Percentiles rank a stretch among this genome's conserved stretches.
Conservation (phyloP, 2,888 invertebrate species). For the Lasioglossum lativentre region DNA sequence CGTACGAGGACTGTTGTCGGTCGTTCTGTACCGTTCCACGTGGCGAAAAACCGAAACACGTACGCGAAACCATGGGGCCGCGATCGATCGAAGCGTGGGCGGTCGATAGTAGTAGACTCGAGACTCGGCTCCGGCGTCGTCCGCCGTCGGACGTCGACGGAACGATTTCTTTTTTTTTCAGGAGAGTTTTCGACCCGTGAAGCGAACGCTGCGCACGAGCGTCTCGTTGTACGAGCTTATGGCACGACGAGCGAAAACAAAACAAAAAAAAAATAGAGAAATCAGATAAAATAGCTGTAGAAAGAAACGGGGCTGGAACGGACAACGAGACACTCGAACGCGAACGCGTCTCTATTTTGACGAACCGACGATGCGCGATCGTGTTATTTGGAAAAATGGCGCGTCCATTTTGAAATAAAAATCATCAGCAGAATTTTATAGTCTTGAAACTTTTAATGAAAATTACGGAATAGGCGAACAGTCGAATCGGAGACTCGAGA, state of each 20-base stretch:
- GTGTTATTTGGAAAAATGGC: neutral
- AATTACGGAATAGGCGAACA: too few relatives aligned
- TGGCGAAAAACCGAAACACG: conserved; percentile 13
- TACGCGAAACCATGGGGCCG: neutral
- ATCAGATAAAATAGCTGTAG: neutral
- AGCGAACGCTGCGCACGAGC: conserved; percentile 14
- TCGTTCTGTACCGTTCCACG: neutral
- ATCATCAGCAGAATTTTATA: neutral
- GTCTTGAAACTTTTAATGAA: neutral
- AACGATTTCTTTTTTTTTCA: conserved; percentile 17
- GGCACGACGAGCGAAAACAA: conserved; percentile 33
- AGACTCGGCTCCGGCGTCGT: neutral
- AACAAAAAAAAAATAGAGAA: too few relatives aligned
- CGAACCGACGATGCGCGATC: neutral
- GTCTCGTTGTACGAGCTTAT: conserved; percentile 47
- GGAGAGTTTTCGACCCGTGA: neutral
- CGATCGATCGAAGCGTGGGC: conserved; percentile 1
- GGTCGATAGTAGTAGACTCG: conserved; percentile 2
- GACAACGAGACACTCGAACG: conserved; percentile 20
- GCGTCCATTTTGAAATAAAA: neutral
- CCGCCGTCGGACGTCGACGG: conserved; percentile 11
- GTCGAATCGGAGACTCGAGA: neutral
- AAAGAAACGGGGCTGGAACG: neutral
- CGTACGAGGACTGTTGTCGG: neutral
- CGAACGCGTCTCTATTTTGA: neutral